Evolutionary conservation across 2,888 invertebrate species (phyloP).

Genomic region (Campaea margaritaria): DNA sequence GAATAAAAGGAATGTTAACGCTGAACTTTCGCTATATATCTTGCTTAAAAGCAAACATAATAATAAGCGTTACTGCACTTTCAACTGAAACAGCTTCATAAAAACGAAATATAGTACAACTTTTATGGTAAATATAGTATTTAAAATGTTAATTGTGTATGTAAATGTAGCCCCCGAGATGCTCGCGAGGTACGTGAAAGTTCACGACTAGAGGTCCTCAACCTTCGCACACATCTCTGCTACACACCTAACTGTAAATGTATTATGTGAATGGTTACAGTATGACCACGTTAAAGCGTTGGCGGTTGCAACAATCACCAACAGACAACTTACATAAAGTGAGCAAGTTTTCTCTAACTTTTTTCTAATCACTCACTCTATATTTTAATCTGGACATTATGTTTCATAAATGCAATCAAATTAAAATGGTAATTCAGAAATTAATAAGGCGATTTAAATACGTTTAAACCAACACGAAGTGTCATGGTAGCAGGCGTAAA

Average conservation of each 20-base stretch:
- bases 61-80: slow-evolving; percentile 20
- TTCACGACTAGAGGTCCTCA: slow-evolving; percentile 48
- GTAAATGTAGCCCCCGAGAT: slow-evolving; percentile 58
- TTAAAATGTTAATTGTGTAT: slow-evolving; percentile 65
- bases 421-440: too few species aligned
- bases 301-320: too few species aligned
- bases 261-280: too few species aligned
- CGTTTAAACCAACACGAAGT: too few species aligned
- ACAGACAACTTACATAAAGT: too few species aligned
- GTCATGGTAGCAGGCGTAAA: too few species aligned
- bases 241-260: background rate
- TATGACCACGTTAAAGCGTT: too few species aligned
- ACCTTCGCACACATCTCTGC: slow-evolving; percentile 12
- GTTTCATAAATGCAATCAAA: too few species aligned
- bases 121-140: slow-evolving; percentile 42
- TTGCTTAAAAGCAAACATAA: slow-evolving; percentile 19
- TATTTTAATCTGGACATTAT: too few species aligned
- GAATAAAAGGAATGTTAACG: slow-evolving; percentile 7
- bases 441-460: too few species aligned
- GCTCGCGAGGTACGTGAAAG: slow-evolving; percentile 4
- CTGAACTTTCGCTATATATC: slow-evolving; percentile 15
- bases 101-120: slow-evolving; percentile 19
- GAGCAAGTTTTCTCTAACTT: too few species aligned
- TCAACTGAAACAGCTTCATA: slow-evolving; percentile 20
- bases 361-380: too few species aligned